Evolutionary conservation across 2,888 invertebrate genomes (phyloP), one percentile per base, ranked within the genome.

Genomic region (Cheilosia scutellata): DNA sequence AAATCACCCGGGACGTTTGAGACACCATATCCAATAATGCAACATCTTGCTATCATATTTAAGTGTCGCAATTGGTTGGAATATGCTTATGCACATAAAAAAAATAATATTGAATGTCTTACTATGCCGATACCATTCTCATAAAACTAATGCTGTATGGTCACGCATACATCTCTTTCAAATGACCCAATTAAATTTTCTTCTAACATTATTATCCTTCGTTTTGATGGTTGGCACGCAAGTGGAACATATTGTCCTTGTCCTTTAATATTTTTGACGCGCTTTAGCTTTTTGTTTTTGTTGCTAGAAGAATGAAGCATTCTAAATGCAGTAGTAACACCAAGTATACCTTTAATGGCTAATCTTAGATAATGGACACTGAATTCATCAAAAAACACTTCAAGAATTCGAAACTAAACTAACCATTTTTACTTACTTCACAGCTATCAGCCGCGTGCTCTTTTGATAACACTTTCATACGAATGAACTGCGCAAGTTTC

Each of bases 211-310:
- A 40, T 58, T 51, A 51, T 71, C 51, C 60, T 60, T 20, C 71
- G 58, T 58, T 70, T 47, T 37, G 13, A 53, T 66, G 66, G 40
- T 60, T 51, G 37, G 72, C 72, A 72, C 72, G 72, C 72, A 62
- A 51, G 51, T 72, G 20, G 51, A 33, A 65, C 31, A 62, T 44
- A 65, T 47, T 65, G 44, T 49, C 7, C 33, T 4, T 49, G 7
- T 13, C 11, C 47, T 37, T 47, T 47, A 16, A 11, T 51, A 7
- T 13, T 16, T 4, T 63, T 40, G 31, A 40, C 7, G 40, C 20
- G 6, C 13, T n/a, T 37, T n/a, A 5, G 20, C 25, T 25, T 33
- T 49, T 25, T 51, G 7, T n/a, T 27, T 31, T 57, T 13, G 6
- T 29, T 47, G 7, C n/a, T 66, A 13, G 40, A 53, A 66, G 37